phyloP scores from a whole-genome alignment of 2,888 invertebrate genomes.

The Ectemnius lituratus region DNA sequence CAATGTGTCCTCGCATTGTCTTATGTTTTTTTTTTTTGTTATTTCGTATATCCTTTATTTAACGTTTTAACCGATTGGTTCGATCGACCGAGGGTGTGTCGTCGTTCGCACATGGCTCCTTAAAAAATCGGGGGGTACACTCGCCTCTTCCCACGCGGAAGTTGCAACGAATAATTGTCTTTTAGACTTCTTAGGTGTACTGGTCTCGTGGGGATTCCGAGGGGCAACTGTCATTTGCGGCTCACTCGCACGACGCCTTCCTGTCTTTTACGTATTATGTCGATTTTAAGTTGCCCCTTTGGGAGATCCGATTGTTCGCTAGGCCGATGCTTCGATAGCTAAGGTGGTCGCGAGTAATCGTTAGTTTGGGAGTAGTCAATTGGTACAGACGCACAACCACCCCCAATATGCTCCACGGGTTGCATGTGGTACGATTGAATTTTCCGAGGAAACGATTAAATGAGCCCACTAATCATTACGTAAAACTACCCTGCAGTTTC shows the following conservation, averaged over 20 bases:
- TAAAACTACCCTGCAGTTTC: slow-evolving; percentile 13
- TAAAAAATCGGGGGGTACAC: not conserved
- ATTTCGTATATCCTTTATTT: not conserved
- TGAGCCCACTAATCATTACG: slow-evolving; percentile 1
- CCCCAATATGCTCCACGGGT: too few species aligned
- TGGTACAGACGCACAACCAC: not conserved
- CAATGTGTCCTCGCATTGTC: slow-evolving; percentile 55
- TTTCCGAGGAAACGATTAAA: not conserved
- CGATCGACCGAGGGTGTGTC: not conserved
- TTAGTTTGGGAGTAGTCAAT: slow-evolving; percentile 2
- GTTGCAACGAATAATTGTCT: too few species aligned
- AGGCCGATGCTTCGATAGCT: slow-evolving; percentile 43
- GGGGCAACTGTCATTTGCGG: too few species aligned
- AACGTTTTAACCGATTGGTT: not conserved
- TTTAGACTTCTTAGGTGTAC: too few species aligned
- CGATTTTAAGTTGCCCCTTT: not conserved
- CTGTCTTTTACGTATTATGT: not conserved
- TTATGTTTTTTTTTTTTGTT: slow-evolving; percentile 24
- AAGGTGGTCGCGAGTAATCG: slow-evolving; percentile 12
- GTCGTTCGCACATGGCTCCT: not conserved
- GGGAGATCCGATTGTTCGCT: slow-evolving; percentile 18
- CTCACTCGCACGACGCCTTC: too few species aligned
- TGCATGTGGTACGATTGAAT: not conserved
- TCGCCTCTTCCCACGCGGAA: not conserved
- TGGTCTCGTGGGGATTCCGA: too few species aligned